Evolutionary conservation across 2,888 invertebrate genomes (phyloP).

Genomic region (Trilocha varians): DNA sequence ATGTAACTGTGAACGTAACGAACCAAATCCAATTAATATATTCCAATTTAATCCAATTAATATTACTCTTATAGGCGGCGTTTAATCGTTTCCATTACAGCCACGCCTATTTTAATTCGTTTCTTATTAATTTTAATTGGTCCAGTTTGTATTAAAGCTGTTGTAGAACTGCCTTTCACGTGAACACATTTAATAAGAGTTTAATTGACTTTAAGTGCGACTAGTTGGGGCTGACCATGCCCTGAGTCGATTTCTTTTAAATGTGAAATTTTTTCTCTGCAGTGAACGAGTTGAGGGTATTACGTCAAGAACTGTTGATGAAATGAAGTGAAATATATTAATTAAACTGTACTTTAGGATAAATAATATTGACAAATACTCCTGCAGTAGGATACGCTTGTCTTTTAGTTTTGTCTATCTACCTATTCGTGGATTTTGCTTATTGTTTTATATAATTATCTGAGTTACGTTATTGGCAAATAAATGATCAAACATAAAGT

Average conservation of each 20-base stretch:
- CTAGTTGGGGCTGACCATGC: constrained; percentile 29
- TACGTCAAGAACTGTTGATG: too few species aligned
- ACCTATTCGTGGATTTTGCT: too few species aligned
- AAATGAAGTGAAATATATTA: too few species aligned
- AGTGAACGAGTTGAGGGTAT: constrained; percentile 5
- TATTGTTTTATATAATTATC: too few species aligned
- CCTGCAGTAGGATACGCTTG: too few species aligned
- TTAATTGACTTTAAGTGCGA: constrained; percentile 30
- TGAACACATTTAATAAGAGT: constrained; percentile 25
- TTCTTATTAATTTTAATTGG: constrained; percentile 22
- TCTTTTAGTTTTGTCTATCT: too few species aligned
- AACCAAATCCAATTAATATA: constrained; percentile 7
- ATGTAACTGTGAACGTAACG: constrained; percentile 3
- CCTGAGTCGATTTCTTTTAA: constrained; percentile 29
- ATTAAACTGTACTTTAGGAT: too few species aligned
- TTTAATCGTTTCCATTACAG: constrained; percentile 18
- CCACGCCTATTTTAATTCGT: constrained; percentile 3
- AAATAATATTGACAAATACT: too few species aligned
- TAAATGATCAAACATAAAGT: too few species aligned
- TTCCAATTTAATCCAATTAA: constrained; percentile 4
- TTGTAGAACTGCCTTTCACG: constrained; percentile 28
- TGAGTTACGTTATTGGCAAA: too few species aligned
- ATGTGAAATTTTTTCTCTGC: constrained; percentile 22
- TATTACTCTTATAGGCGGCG: constrained; percentile 7
- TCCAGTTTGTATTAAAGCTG: constrained; percentile 18